Conservation (phyloP, 2,113 vertebrate species). For the Nasalis larvatus region DNA sequence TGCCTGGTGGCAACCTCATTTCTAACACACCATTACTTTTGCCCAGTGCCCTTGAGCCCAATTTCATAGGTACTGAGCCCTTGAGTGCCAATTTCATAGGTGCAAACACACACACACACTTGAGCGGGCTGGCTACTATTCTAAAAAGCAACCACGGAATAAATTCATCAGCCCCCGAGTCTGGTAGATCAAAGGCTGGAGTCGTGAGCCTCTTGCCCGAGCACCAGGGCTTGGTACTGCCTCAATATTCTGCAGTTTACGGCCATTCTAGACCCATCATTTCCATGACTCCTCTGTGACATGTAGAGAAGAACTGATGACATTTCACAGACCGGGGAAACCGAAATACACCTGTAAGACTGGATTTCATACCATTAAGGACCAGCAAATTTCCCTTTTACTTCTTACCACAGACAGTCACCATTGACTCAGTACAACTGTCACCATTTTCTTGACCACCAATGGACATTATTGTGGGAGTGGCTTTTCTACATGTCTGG, state of each 20-base stretch:
- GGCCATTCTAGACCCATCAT: neutral
- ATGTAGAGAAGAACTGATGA: neutral
- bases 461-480: neutral
- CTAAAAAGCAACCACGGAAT: neutral
- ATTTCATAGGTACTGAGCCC: neutral
- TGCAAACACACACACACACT: neutral
- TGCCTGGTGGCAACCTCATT: constrained; percentile 45
- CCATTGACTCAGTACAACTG: neutral
- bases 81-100: constrained; percentile 4
- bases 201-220: neutral
- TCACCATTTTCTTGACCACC: neutral
- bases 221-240: neutral
- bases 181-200: neutral
- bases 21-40: constrained; percentile 55
- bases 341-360: neutral
- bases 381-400: neutral
- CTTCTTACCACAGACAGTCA: neutral
- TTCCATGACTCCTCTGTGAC: neutral
- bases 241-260: neutral
- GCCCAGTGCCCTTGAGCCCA: constrained; percentile 26
- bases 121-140: neutral
- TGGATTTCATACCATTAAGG: neutral
- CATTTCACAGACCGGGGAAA: neutral
- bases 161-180: neutral
- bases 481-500: neutral